Conservation (phyloP, 2,113 vertebrate genomes). For the Pelecanus crispus region DNA sequence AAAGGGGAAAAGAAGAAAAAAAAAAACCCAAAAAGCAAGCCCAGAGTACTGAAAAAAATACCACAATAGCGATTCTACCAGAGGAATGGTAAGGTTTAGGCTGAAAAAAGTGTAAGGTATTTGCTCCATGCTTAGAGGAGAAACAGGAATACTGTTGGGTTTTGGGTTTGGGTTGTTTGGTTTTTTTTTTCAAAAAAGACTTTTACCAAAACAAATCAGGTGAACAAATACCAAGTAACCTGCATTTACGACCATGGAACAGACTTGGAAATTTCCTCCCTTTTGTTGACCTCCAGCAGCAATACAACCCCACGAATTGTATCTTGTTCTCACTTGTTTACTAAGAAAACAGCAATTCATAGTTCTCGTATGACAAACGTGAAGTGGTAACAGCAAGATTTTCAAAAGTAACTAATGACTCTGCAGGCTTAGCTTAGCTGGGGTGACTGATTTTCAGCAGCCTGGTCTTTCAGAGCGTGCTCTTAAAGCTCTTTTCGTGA, state of each 20-base stretch:
- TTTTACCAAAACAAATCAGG: neutral
- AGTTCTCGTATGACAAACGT: neutral
- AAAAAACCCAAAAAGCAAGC: too few species aligned
- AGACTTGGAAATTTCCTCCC: neutral
- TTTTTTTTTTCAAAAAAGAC: neutral
- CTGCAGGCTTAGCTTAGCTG: neutral
- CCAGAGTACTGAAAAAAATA: neutral
- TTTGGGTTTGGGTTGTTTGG: too few species aligned
- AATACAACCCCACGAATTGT: fast-evolving
- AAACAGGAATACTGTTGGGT: neutral
- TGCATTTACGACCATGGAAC: neutral
- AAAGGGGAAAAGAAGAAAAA: too few species aligned
- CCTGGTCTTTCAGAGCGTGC: neutral
- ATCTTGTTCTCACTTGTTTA: neutral
- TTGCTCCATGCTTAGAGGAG: neutral
- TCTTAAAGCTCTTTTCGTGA: neutral
- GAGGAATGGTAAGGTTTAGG: neutral
- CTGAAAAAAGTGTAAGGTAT: neutral
- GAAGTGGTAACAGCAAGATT: neutral
- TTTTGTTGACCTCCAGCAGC: neutral
- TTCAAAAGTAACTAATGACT: neutral
- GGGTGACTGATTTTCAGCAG: neutral
- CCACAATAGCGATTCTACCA: neutral
- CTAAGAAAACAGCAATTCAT: neutral
- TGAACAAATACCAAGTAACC: fast-evolving